phyloP scores from a whole-genome alignment of 2,113 vertebrate genomes.

The Chunga burmeisteri region DNA sequence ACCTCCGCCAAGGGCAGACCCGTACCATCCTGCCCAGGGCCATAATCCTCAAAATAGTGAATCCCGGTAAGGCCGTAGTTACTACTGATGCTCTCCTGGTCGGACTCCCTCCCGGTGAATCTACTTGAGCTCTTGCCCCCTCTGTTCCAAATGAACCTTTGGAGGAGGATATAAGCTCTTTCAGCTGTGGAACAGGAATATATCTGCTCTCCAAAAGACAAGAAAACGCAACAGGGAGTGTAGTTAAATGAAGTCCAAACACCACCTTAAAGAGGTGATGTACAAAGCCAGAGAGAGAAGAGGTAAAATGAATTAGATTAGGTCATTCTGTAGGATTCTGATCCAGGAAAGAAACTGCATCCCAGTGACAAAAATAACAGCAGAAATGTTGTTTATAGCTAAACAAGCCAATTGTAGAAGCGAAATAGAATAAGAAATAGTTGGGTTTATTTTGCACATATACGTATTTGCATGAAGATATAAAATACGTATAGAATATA shows the following conservation, averaged over 20 bases:
- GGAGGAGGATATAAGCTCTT: background rate
- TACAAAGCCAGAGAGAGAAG: background rate
- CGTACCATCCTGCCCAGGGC: background rate
- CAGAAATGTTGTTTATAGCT: background rate
- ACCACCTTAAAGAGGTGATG: background rate
- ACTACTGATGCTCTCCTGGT: background rate
- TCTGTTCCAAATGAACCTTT: background rate
- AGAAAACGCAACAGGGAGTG: background rate
- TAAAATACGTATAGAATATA: background rate
- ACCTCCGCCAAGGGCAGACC: background rate
- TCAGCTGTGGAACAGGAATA: background rate
- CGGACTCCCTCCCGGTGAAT: background rate
- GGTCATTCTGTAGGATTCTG: background rate
- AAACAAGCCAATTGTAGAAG: background rate
- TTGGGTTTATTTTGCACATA: background rate
- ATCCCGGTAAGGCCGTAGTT: background rate
- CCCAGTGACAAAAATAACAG: background rate
- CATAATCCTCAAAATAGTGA: background rate
- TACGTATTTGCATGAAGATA: background rate
- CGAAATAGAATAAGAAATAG: background rate
- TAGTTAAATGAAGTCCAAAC: background rate
- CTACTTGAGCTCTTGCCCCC: background rate
- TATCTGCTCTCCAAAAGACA: background rate
- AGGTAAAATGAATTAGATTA: background rate
- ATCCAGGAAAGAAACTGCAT: background rate